Evolutionary conservation across 1,140 invertebrate species (phyloP), one percentile per base, ranked within the genome.

Genomic region (Lordiphosa stackelbergi): DNA sequence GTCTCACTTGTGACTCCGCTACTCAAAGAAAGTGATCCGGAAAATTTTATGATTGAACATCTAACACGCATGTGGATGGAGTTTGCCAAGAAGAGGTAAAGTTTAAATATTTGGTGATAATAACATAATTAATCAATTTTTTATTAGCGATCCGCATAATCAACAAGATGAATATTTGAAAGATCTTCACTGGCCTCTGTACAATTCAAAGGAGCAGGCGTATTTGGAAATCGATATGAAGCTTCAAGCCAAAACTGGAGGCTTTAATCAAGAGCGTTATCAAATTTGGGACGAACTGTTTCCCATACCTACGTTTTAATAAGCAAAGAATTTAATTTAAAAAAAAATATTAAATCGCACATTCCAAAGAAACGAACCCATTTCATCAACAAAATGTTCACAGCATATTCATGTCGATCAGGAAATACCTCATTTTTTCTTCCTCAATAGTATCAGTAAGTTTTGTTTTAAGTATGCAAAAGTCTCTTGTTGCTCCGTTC

Each of bases 271-370:
- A 8, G 87, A 91, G 11, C 86, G 91, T 46, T 91, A 90, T 85
- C 54, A 72, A 2, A 66, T 89, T 45, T 92, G 91, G 91, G 89
- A 91, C 16, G 85, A 87, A 60, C 53, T 91, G 5, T 91, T 91
- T 59, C 90, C 91, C 0, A 40, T 49, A 5, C 54, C 62, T 0
- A 45, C 10, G 12, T 64, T 48, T 48, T 55, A 28, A 28, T 28
- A 5, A 28, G 24, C 5, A n/a, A 46, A 34, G 2, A 12, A 5
- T 31, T 46, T 38, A 19, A 6, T 2, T 28, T 28, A 7, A 28
- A 7, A 28, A 28, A 6, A 28, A 5, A 7, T 28, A 28, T 7
- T 28, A 28, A 28, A 28, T 28, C 6, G 1, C 24, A 28, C 16
- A 16, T 16, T 16, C 16, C 2, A 2, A 16, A 16, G 16, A 16